A percentile compares a stretch with the other conserved stretches of the same genome.
Conservation (phyloP, 1,140 invertebrate species). For the Dufourea novaeangliae region DNA sequence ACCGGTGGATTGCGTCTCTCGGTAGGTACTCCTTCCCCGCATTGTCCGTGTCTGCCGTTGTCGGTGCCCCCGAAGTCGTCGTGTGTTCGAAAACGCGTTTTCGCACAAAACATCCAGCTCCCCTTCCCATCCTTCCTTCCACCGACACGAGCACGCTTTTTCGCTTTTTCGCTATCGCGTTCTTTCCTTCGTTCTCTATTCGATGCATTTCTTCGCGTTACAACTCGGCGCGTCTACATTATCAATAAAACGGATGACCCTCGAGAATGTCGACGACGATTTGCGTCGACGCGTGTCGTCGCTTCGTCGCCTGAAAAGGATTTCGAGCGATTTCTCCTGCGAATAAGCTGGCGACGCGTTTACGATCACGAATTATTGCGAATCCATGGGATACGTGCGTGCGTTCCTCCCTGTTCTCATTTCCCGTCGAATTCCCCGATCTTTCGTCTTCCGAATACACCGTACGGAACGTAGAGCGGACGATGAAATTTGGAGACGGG, state of each 20-base stretch:
- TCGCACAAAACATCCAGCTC: background rate
- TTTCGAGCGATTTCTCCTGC: no score
- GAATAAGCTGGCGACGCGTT: no score
- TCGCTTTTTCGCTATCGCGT: no score
- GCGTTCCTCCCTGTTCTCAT: no score
- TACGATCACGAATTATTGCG: no score
- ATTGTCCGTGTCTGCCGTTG: conserved; percentile 32
- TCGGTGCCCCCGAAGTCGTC: background rate
- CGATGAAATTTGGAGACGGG: background rate
- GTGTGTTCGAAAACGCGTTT: background rate
- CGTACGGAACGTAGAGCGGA: background rate
- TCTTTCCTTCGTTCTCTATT: background rate
- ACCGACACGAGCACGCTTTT: background rate
- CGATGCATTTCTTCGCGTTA: background rate
- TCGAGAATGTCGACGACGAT: conserved; percentile 21
- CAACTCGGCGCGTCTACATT: conserved; percentile 33
- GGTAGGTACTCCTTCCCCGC: conserved; percentile 2
- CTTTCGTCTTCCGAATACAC: background rate
- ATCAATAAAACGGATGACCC: conserved; percentile 39
- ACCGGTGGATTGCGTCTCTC: conserved; percentile 3
- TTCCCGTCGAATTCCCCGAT: no score
- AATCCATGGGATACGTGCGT: no score
- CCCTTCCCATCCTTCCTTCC: background rate
- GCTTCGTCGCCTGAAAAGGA: no score
- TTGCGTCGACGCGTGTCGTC: background rate